These are phyloP conservation scores for Pseudomyrmex gracilis DNA, from an alignment of 1,140 invertebrate genomes.

Conservation along the genomic window DNA sequence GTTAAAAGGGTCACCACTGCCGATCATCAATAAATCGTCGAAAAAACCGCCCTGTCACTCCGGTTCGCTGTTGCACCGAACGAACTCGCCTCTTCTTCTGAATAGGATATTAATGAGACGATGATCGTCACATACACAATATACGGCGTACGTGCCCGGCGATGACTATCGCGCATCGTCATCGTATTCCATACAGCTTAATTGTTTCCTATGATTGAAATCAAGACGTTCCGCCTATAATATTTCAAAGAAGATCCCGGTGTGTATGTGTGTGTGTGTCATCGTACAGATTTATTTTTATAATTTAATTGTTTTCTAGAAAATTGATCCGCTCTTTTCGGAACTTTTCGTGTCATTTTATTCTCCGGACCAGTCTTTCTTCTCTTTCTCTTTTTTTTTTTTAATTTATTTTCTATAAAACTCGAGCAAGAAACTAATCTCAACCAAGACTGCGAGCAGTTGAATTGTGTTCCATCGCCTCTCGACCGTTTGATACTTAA, in stretches of 20 bases:
- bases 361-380: not conserved
- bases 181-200: slow-evolving; percentile 49
- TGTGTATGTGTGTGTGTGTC: not conserved
- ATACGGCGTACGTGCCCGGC: slow-evolving; percentile 12
- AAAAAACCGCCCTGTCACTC: slow-evolving; percentile 49
- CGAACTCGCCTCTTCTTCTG: slow-evolving; percentile 59
- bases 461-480: slow-evolving; percentile 24
- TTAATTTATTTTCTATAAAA: slow-evolving; percentile 16
- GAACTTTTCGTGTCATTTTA: not conserved
- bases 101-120: slow-evolving; percentile 60
- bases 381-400: not conserved
- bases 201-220: slow-evolving; percentile 55
- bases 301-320: not conserved
- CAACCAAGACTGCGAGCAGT: not conserved
- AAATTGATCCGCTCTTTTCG: slow-evolving; percentile 1
- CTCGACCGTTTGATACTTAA: slow-evolving; percentile 14
- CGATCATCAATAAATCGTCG: slow-evolving; percentile 60
- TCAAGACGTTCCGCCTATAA: slow-evolving; percentile 37
- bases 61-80: slow-evolving; percentile 40
- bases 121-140: slow-evolving; percentile 45
- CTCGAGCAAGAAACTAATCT: slow-evolving; percentile 6
- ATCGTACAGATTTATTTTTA: not conserved
- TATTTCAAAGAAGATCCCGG: slow-evolving; percentile 2
- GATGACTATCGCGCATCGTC: slow-evolving; percentile 45
- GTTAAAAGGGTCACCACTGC: slow-evolving; percentile 43